These are phyloP conservation scores for Gryon sp. DNA, from an alignment of 1,140 invertebrate genomes.

Conservation along the genomic window DNA sequence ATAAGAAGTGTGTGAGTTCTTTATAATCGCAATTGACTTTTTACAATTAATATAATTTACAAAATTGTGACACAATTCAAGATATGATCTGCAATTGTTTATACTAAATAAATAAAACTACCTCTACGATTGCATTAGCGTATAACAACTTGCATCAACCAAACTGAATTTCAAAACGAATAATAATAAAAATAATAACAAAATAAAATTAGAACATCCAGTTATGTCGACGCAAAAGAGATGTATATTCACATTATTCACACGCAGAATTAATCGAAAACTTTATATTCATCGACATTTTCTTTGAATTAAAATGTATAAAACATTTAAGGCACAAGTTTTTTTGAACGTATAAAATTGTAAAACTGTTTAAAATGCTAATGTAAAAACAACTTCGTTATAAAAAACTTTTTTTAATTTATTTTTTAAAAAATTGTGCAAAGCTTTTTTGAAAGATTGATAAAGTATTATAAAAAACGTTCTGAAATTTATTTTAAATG, in stretches of 20 bases:
- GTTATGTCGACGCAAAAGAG: slow-evolving; percentile 4
- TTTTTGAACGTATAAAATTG: too few relatives aligned
- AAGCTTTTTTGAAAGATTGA: too few relatives aligned
- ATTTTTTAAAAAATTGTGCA: too few relatives aligned
- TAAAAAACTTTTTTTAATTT: too few relatives aligned
- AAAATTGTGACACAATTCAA: slow-evolving; percentile 18
- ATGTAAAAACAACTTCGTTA: too few relatives aligned
- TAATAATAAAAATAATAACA: background rate
- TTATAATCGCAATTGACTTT: slow-evolving; percentile 10
- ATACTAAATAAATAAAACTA: slow-evolving; percentile 60
- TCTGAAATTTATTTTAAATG: too few relatives aligned
- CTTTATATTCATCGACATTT: too few relatives aligned
- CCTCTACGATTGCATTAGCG: slow-evolving; percentile 55
- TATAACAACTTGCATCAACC: slow-evolving; percentile 44
- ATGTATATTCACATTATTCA: slow-evolving; percentile 25
- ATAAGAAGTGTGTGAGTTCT: background rate
- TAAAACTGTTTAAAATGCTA: too few relatives aligned
- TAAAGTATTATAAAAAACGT: too few relatives aligned
- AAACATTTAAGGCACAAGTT: background rate
- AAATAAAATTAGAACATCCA: slow-evolving; percentile 6
- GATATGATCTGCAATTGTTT: background rate
- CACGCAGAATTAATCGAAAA: background rate
- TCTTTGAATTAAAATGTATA: too few relatives aligned
- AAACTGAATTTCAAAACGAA: background rate
- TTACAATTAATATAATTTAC: slow-evolving; percentile 46